phyloP scores from a whole-genome alignment of 2,888 invertebrate genomes.

The Balanococcus diminutus region DNA sequence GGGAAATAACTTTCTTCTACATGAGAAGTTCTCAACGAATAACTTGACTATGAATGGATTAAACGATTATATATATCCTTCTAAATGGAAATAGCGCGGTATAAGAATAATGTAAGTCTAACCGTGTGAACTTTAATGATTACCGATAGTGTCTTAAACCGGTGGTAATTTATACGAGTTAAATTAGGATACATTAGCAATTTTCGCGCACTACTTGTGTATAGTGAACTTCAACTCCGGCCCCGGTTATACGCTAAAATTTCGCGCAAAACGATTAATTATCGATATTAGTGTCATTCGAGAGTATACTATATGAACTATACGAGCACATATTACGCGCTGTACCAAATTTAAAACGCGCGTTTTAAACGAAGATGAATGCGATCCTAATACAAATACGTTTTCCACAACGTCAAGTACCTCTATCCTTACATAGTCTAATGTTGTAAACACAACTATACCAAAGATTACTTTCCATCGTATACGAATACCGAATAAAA shows the following conservation, averaged over 20 bases:
- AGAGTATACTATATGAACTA: neutral
- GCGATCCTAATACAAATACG: neutral
- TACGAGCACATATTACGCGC: neutral
- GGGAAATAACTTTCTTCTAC: constrained; percentile 43
- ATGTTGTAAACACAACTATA: neutral
- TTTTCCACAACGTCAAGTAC: neutral
- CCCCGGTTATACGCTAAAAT: neutral
- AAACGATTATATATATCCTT: constrained; percentile 31
- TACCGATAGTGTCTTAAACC: constrained; percentile 45
- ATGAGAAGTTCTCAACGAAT: constrained; percentile 38
- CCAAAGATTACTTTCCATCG: neutral
- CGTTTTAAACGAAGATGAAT: neutral
- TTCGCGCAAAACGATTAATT: neutral
- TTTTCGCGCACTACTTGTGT: neutral
- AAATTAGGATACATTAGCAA: constrained; percentile 23
- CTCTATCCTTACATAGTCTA: neutral
- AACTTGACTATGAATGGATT: constrained; percentile 39
- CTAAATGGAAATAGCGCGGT: constrained; percentile 33
- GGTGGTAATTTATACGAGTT: constrained; percentile 31
- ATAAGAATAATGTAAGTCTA: constrained; percentile 43
- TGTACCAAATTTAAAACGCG: neutral
- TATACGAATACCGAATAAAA: neutral
- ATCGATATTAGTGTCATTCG: neutral
- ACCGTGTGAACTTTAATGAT: constrained; percentile 46
- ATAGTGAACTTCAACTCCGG: neutral